Base-by-base conservation (phyloP, 2,888 invertebrate genomes). In the Phorcus lineatus region DNA sequence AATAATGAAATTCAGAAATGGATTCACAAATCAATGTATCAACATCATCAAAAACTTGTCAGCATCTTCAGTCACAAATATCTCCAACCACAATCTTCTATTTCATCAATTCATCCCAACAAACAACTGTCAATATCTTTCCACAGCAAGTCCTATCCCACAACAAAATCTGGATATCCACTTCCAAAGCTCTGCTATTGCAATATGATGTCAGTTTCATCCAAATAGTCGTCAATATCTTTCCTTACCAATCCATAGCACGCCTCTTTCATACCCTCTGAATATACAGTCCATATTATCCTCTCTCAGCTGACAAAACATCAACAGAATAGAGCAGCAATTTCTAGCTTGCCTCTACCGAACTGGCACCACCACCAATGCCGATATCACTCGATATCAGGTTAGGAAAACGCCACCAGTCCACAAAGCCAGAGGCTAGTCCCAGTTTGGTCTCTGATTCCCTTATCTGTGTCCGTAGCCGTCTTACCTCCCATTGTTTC, bases 381-480 rank as follows among this genome's bases (percentile, higher is more conserved):
- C 70, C 40, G 36, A 40, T 70, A 70, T 70, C 70, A 70, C 70
- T 36, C 36, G 40, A 40, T 70, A 70, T 70, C 70, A 57, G 70
- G 70, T 70, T 70, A 70, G 70, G 16, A 16, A 70, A 70, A 70
- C 40, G 70, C 70, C 70, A 70, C 17, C 36, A 36, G 70, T n/a
- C 19, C 70, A 36, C 19, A 31, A 28, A 31, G 36, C 40, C 19
- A 4, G 19, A 24, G 31, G 31, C 36, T 19, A n/a, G 28, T 31
- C 19, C 17, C 36, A 70, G 36, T 24, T 17, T 36, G 70, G n/a
- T 17, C 70, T 36, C 36, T 70, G 36, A 70, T 40, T 70, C 70
- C 62, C 62, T 62, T 62, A 62, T 70, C 70, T 19, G 40, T 36
- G 19, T 36, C 19, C 70, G 24, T 36, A 70, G 40, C 40, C 28